Evolutionary conservation across 2,888 invertebrate genomes (phyloP).

Genomic region (Toxonevra muliebris): DNA sequence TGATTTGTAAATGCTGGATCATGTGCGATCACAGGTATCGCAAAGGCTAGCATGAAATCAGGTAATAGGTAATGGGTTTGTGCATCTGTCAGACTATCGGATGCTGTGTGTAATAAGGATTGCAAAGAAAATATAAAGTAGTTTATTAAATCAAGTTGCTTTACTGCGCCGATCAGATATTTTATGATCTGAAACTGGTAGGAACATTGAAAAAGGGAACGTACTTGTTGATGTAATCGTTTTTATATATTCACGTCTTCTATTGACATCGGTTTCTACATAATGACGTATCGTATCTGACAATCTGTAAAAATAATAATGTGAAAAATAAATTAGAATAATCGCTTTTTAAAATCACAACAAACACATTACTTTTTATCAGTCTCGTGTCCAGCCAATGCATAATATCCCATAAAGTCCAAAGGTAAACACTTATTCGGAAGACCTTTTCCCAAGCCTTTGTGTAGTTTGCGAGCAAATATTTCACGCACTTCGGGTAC

Average conservation of each 20-base stretch:
- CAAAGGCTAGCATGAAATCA: slow-evolving; percentile 96
- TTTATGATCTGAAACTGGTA: not conserved
- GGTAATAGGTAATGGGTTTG: slow-evolving; percentile 91
- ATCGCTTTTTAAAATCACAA: too few species aligned
- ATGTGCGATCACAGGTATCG: slow-evolving; percentile 95
- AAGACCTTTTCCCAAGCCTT: slow-evolving; percentile 82
- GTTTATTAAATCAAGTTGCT: not conserved
- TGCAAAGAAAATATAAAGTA: not conserved
- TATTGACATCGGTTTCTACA: slow-evolving; percentile 88
- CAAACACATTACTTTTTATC: slow-evolving; percentile 73
- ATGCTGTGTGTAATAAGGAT: slow-evolving; percentile 37
- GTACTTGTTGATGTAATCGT: slow-evolving; percentile 73
- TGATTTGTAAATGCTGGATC: slow-evolving; percentile 83
- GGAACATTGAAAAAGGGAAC: slow-evolving; percentile 16
- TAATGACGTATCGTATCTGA: slow-evolving; percentile 74
- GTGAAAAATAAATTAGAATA: not conserved
- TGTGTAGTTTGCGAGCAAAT: slow-evolving; percentile 92
- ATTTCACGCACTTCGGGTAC: slow-evolving; percentile 87
- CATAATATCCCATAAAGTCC: slow-evolving; percentile 97
- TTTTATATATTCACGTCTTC: slow-evolving; percentile 90
- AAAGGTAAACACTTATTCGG: slow-evolving; percentile 91
- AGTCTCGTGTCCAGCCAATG: slow-evolving; percentile 87
- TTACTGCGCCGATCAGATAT: too few species aligned
- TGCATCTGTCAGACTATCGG: slow-evolving; percentile 59
- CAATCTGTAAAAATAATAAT: slow-evolving; percentile 48